Evolutionary conservation across 2,797 vertebrate species (phyloP).

Genomic region (Spinibarbus caldwelli): DNA sequence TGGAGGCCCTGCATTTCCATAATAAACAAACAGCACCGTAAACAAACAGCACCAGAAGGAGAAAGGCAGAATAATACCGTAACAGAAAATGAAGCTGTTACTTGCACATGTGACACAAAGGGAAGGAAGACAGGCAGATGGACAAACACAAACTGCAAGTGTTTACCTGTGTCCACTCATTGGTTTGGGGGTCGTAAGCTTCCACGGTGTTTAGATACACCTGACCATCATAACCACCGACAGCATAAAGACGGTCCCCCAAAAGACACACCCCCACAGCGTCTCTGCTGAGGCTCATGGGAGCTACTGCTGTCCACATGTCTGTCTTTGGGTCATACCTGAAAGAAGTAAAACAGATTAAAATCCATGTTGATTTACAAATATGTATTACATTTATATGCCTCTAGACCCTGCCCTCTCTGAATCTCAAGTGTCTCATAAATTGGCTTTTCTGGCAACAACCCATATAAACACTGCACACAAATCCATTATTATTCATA

Average conservation of each 20-base stretch:
- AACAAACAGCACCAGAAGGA: constrained; percentile 24
- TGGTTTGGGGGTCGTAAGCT: constrained; percentile 96
- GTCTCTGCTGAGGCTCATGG: constrained; percentile 97
- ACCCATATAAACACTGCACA: neutral
- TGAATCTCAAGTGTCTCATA: neutral
- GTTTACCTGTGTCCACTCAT: constrained; percentile 95
- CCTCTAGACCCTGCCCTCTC: neutral
- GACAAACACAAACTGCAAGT: neutral
- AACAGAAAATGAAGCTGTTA: constrained; percentile 8
- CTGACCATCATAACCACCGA: constrained; percentile 96
- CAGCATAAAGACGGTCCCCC: constrained; percentile 93
- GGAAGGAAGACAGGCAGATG: neutral
- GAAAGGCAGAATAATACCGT: neutral
- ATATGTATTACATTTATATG: neutral
- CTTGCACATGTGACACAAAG: neutral
- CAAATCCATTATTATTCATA: neutral
- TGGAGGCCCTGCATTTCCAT: constrained; percentile 48
- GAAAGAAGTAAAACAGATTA: constrained; percentile 42
- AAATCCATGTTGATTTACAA: neutral
- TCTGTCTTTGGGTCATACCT: constrained; percentile 99
- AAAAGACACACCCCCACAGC: constrained; percentile 97
- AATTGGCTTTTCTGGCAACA: neutral
- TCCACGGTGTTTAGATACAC: constrained; percentile 95
- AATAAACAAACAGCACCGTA: constrained; percentile 48
- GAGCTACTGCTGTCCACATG: constrained; percentile 94